Base-by-base conservation (phyloP, 1,140 invertebrate genomes). In the Drosophila ogumai region DNA sequence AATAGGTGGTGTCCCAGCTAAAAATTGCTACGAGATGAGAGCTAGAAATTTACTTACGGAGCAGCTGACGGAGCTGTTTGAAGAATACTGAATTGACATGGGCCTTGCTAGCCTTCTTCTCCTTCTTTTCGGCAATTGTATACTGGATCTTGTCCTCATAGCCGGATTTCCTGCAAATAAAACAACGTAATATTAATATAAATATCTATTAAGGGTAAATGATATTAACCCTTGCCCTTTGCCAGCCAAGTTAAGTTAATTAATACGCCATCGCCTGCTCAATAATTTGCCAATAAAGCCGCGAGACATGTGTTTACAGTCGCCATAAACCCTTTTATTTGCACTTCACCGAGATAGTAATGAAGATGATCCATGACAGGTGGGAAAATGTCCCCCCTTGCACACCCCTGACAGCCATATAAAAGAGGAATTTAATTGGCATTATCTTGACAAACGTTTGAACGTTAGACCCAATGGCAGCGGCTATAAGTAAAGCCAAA, bases 81-180 rank as follows among this genome's bases (percentile, higher is more conserved):
- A 98, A 95, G 92, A 99, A 99, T 60, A 95, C 94, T 22, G 94
- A 94, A 93, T 99, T 96, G 0, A 99, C 97, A 71, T 97, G 96
- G n/a, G 97, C 96, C 93, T 95, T 98, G 31, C 95, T 94, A 19
- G 93, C 90, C 72, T 94, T 95, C 75, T 94, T 93, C 32, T 95
- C 94, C 79, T 96, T 95, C 91, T 95, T 95, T 69, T 96, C 95
- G 76, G 95, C 95, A 57, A 97, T 96, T 92, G 96, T 94, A 92
- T 96, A 97, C 80, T 96, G 95, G 69, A 96, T 95, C 80, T 96
- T 95, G 76, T 96, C 94, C 76, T 95, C 95, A 49, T 94, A 93
- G 63, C 79, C 76, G 15, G 81, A 80, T 79, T 92, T 92, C 61
- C 91, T 93, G 31, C 8, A 78, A 77, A 59, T 9, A n/a, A 1